Conservation (phyloP, 37 sponge, comb jelly and placozoan genomes). For the Cladorhizidae sp. region DNA sequence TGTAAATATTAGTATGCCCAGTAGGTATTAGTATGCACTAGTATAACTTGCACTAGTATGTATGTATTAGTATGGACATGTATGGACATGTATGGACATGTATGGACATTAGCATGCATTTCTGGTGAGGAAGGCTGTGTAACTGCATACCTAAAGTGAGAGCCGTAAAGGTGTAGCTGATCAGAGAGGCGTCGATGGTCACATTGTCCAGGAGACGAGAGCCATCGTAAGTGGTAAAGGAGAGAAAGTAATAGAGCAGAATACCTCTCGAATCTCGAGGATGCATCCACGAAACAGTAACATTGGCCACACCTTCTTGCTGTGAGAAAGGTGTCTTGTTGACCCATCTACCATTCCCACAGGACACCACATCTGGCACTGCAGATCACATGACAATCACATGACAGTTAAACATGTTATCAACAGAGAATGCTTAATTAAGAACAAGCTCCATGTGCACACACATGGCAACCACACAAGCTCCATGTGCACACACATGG, state of each 20-base stretch:
- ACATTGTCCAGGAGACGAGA: not conserved
- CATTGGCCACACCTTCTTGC: not conserved
- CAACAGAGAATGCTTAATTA: too few relatives aligned
- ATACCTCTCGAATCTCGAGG: constrained; percentile 22
- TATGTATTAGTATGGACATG: too few relatives aligned
- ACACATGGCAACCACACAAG: not conserved
- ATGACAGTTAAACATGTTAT: too few relatives aligned
- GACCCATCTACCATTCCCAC: too few relatives aligned
- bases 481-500: not conserved
- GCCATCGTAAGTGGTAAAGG: not conserved
- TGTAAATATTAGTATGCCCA: too few relatives aligned
- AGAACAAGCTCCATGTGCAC: too few relatives aligned
- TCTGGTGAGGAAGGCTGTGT: not conserved
- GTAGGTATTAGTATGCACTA: too few relatives aligned
- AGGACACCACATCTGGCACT: not conserved
- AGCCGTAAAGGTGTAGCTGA: not conserved
- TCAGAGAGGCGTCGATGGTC: not conserved
- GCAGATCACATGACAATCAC: not conserved
- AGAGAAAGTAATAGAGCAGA: not conserved
- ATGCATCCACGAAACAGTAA: constrained; percentile 12
- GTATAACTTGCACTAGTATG: too few relatives aligned
- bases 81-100: too few relatives aligned
- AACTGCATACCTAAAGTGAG: not conserved
- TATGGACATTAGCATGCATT: too few relatives aligned
- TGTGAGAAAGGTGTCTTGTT: not conserved